Evolutionary conservation across 1,140 invertebrate species (phyloP), one percentile per base, ranked within the genome.

Genomic region (Laupala kohalensis): DNA sequence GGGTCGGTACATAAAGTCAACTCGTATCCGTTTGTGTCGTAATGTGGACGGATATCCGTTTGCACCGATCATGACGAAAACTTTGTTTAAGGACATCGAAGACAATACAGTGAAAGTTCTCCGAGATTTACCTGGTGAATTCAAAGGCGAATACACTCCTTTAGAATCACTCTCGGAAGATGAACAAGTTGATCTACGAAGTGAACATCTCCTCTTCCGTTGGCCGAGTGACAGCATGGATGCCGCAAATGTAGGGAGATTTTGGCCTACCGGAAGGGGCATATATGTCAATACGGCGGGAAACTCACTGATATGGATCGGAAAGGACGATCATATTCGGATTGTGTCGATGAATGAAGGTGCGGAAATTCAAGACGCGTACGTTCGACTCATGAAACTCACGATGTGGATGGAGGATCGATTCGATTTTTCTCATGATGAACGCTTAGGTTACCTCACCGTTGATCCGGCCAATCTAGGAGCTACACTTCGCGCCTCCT

Each of bases 151-250:
- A 62, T 94, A 90, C 79, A 87, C 87, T 76, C 86, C 89, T 13
- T 80, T 94, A 70, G 83, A 82, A 27, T 85, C 86, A 53, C 90
- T 92, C 83, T 82, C 85, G 76, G 85, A 89, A 75, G 85, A 86
- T 37, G 86, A 84, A 23, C 87, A 92, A 77, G 84, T 88, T 77
- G 84, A 87, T 77, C 83, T 92, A 75, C 90, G 90, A 73, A 86
- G 90, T 78, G 88, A 92, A 73, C 89, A 92, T 77, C 92, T 92
- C 79, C 82, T 92, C 25, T 93, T 93, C 80, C 90, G 91, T 79
- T 88, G 92, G 74, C 89, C 87, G 24, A 89, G 92, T 79, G 81
- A 85, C 62, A 87, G 86, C 79, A 78, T 90, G 53, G 83, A 88
- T 75, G 85, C 86, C 24, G 89, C 91, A 64, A 89, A 91, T 71